Conservation (phyloP, 2,888 invertebrate species). For the Mythimna vitellina region DNA sequence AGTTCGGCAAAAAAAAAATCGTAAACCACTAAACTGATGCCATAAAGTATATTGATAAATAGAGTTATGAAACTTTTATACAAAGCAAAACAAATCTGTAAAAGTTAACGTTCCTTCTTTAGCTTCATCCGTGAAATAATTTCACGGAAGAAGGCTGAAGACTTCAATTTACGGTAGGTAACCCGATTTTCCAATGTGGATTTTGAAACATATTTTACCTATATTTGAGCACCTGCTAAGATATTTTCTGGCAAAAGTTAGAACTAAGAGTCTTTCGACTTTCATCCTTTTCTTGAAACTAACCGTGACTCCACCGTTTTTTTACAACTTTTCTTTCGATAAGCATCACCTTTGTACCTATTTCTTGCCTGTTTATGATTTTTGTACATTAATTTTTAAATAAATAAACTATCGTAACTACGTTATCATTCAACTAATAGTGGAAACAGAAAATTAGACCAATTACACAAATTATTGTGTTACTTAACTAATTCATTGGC, state of each 20-base stretch:
- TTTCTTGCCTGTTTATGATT: too few species aligned
- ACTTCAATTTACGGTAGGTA: constrained; percentile 2
- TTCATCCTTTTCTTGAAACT: not conserved
- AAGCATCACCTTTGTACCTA: too few species aligned
- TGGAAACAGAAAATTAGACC: too few species aligned
- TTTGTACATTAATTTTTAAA: too few species aligned
- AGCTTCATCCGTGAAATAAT: not conserved
- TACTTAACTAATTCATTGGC: too few species aligned
- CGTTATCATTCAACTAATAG: too few species aligned
- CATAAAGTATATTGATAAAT: constrained; percentile 51
- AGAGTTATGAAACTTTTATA: constrained; percentile 36
- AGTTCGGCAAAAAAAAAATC: constrained; percentile 29
- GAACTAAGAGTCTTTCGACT: not conserved
- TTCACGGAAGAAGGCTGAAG: too few species aligned
- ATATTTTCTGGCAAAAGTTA: not conserved
- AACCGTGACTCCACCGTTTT: not conserved
- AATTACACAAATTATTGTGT: too few species aligned
- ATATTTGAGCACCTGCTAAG: not conserved
- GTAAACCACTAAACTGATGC: constrained; percentile 33
- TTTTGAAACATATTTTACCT: not conserved
- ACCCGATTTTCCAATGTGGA: not conserved
- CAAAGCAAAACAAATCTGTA: constrained; percentile 40
- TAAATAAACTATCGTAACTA: too few species aligned
- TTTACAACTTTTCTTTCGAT: too few species aligned
- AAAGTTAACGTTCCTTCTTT: constrained; percentile 17